phyloP scores from a whole-genome alignment of 2,888 invertebrate genomes.

The Troides aeacus region DNA sequence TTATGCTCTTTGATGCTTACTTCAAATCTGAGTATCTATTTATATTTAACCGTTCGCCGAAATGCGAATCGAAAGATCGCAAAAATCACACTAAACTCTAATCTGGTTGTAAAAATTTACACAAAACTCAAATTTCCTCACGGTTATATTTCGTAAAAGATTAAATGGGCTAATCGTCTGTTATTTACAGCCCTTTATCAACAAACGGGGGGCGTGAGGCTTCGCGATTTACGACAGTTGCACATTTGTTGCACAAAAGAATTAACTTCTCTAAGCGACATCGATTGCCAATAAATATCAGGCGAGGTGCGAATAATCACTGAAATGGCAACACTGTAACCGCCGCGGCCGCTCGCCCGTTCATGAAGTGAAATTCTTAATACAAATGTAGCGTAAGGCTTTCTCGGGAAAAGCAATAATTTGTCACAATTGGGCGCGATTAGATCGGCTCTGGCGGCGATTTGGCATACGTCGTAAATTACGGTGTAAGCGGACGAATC shows the following conservation, averaged over 20 bases:
- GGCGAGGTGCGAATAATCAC: slow-evolving; percentile 66
- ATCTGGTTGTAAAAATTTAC: slow-evolving; percentile 57
- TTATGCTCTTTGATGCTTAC: background rate
- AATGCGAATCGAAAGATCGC: slow-evolving; percentile 7
- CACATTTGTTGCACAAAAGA: slow-evolving; percentile 65
- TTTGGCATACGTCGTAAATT: slow-evolving; percentile 79
- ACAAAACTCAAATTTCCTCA: slow-evolving; percentile 60
- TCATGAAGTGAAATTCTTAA: slow-evolving; percentile 68
- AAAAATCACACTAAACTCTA: slow-evolving; percentile 41
- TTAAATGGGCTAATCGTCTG: slow-evolving; percentile 63
- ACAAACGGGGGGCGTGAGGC: slow-evolving; percentile 55
- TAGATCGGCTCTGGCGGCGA: slow-evolving; percentile 75
- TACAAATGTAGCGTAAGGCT: slow-evolving; percentile 70
- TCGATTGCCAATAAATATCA: slow-evolving; percentile 73
- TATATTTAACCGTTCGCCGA: background rate
- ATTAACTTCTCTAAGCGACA: slow-evolving; percentile 71
- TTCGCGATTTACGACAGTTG: slow-evolving; percentile 64
- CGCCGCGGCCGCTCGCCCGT: slow-evolving; percentile 41
- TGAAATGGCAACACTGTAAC: slow-evolving; percentile 66
- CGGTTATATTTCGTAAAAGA: slow-evolving; percentile 62
- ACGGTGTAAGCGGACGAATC: slow-evolving; percentile 59
- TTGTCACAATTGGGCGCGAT: slow-evolving; percentile 79
- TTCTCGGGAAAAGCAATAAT: slow-evolving; percentile 78
- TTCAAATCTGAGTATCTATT: background rate
- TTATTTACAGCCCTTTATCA: slow-evolving; percentile 77